A percentile compares a stretch with the other conserved stretches of the same genome.
Conservation (phyloP, 1,140 invertebrate species). For the Drosophila insularis region DNA sequence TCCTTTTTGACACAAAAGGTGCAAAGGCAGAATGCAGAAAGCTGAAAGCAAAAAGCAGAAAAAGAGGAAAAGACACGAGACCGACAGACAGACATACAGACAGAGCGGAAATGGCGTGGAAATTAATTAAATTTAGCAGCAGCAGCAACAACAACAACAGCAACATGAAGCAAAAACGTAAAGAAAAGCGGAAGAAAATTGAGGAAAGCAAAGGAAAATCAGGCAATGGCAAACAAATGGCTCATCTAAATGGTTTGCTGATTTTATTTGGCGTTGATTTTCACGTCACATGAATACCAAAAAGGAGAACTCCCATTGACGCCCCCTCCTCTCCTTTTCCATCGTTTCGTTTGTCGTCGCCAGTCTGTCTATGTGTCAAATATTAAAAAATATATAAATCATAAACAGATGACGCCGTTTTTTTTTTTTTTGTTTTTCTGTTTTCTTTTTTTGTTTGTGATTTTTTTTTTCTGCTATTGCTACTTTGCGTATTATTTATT, state of each 20-base stretch:
- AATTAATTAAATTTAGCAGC: constrained; percentile 78
- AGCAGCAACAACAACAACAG: constrained; percentile 26
- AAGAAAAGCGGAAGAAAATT: constrained; percentile 16
- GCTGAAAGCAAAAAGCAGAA: constrained; percentile 5
- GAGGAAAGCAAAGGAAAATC: constrained; percentile 29
- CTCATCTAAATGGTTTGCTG: constrained; percentile 53
- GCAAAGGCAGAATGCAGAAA: constrained; percentile 18
- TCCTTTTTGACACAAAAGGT: constrained; percentile 58
- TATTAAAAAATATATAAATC: constrained; percentile 78
- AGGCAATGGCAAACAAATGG: constrained; percentile 58
- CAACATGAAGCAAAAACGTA: constrained; percentile 14
- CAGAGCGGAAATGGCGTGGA: constrained; percentile 68
- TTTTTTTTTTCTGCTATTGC: constrained; percentile 38
- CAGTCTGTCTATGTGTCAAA: constrained; percentile 34
- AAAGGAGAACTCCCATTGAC: not conserved
- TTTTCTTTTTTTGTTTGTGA: no score
- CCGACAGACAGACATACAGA: no score
- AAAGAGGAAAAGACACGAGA: not conserved
- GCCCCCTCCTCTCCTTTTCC: not conserved
- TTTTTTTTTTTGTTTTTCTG: constrained; percentile 44
- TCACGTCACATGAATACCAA: constrained; percentile 38
- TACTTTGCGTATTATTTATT: constrained; percentile 78
- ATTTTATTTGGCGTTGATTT: constrained; percentile 67
- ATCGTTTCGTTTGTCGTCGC: not conserved
- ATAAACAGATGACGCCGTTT: constrained; percentile 70